These are phyloP conservation scores for Holacanthella duospinosa DNA, from an alignment of 2,888 invertebrate species.

Conservation along the genomic window DNA sequence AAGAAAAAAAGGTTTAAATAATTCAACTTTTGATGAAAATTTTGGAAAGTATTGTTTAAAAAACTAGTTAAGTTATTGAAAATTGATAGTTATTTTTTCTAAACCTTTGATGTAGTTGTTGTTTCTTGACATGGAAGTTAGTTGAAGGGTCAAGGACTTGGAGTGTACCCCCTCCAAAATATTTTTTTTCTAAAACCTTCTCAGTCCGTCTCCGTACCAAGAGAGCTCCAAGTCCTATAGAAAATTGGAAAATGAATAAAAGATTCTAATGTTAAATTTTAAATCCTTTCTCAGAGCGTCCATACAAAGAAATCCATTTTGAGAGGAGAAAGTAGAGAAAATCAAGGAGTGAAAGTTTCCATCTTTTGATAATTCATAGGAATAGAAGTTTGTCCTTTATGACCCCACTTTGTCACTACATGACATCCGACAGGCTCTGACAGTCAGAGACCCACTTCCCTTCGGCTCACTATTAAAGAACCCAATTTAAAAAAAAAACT, in stretches of 20 bases:
- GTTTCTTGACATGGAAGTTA: slow-evolving; percentile 60
- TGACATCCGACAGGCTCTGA: slow-evolving; percentile 1
- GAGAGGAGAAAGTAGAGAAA: background rate
- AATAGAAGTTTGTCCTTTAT: background rate
- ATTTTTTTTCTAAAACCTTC: slow-evolving; percentile 55
- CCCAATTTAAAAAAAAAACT: slow-evolving; percentile 2
- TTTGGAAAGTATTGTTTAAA: no score
- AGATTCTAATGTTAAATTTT: background rate
- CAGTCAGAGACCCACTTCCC: background rate
- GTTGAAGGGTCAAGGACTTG: slow-evolving; percentile 64
- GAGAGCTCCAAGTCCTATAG: slow-evolving; percentile 65
- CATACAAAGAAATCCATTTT: no score
- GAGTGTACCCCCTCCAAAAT: slow-evolving; percentile 92
- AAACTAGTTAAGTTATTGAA: no score
- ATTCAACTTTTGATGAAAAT: no score
- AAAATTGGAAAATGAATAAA: background rate
- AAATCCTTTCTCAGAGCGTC: no score
- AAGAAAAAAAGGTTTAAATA: no score
- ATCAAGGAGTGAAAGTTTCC: background rate
- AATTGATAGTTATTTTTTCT: no score
- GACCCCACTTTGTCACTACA: slow-evolving; percentile 3
- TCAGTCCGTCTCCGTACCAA: slow-evolving; percentile 59
- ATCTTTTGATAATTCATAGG: slow-evolving; percentile 4
- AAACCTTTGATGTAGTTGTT: slow-evolving; percentile 60
- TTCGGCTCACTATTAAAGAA: background rate